These are phyloP conservation scores for Bujurquina vittata DNA, from an alignment of 2,113 vertebrate genomes.

Conservation along the genomic window DNA sequence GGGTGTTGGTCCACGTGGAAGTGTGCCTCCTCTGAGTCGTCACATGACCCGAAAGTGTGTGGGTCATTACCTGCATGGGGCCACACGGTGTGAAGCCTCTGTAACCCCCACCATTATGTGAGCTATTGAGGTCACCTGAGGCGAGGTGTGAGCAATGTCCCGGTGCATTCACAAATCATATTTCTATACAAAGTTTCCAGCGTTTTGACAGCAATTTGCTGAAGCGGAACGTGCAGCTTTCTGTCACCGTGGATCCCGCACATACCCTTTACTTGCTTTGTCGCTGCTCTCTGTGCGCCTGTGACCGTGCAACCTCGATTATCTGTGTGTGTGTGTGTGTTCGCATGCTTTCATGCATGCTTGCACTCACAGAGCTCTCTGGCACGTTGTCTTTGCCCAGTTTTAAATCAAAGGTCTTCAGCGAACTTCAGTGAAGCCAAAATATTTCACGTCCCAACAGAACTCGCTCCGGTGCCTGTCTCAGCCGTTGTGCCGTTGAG, in stretches of 20 bases:
- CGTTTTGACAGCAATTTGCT: not conserved
- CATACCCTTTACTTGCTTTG: not conserved
- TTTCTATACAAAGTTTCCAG: not conserved
- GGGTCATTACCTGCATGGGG: not conserved
- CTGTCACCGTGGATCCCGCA: not conserved
- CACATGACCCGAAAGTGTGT: not conserved
- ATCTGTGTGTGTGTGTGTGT: constrained; percentile 2
- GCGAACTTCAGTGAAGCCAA: constrained; percentile 6
- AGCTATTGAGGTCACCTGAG: not conserved
- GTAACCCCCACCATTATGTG: not conserved
- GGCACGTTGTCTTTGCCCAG: not conserved
- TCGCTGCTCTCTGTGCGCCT: not conserved
- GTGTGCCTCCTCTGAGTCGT: not conserved
- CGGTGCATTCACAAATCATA: not conserved
- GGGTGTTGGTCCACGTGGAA: not conserved
- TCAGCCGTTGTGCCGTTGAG: constrained; percentile 11
- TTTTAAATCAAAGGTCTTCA: not conserved
- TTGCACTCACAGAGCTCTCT: not conserved
- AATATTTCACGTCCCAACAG: not conserved
- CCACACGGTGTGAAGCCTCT: too few species aligned
- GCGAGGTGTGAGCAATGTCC: not conserved
- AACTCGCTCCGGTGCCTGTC: constrained; percentile 1
- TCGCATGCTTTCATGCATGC: constrained; percentile 22
- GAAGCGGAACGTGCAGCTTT: not conserved
- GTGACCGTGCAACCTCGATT: not conserved